Base-by-base conservation (phyloP, 2,113 vertebrate genomes). In the Chaetodon trifascialis region DNA sequence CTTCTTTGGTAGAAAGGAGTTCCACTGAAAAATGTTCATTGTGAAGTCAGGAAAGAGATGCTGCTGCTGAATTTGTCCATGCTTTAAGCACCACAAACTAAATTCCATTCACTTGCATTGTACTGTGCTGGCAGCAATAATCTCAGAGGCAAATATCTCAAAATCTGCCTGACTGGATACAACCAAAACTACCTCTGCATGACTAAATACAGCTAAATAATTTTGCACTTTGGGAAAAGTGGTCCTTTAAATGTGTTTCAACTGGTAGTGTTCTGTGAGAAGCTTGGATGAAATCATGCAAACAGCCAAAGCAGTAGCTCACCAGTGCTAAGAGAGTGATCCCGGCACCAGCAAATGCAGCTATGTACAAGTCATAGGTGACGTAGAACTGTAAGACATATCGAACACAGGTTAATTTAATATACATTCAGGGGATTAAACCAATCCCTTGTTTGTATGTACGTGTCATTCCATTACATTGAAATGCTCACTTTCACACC, bases 301-400 rank as follows among this genome's bases (percentile, higher is more conserved):
- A 36, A 83, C 17, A 21, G 6, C 10, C 1, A 47, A 70, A 77
- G 5, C 1, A 58, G 0, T 7, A 56, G 92, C 97, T 98, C 92
- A 99, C 98, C 97, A 99, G 95, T 56, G 97, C 97, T 90, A 99
- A 94, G 73, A 99, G 96, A 8, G 97, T 98, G 87, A 97, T 89
- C 11, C 96, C 97, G 5, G 98, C 97, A 65, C 98, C 98, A 46
- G 97, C 97, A 16, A 99, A 99, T 10, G 98, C 96, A 66, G 97
- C 97, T 65, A 99, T 97, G 92, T 96, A 99, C 92, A 99, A 94
- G 91, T 99, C 97, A 91, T 98, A 99, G 81, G 97, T 99, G 96
- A 97, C 92, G 91, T 97, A 96, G 93, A 99, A 99, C 98, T 99
- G 94, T 15, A 94, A 90, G 16, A 86, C 21, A 86, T 3, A 79